Evolutionary conservation across 2,797 vertebrate genomes (phyloP).

Genomic region (Phalloptychus januarius): DNA sequence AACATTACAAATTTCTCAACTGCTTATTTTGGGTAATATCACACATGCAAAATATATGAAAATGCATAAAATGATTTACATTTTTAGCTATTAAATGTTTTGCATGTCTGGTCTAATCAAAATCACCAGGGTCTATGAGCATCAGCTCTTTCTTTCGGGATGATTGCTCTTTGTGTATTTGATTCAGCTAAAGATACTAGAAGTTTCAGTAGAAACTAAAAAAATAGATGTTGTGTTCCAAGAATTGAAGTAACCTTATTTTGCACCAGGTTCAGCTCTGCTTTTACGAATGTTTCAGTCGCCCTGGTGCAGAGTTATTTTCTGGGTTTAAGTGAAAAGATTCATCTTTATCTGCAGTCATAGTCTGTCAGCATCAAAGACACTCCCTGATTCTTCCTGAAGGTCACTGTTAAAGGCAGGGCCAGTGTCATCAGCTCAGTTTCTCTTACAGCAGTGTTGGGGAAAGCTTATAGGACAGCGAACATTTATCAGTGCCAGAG

Average conservation of each 20-base stretch:
- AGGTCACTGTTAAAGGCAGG: constrained; percentile 44
- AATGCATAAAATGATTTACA: background rate
- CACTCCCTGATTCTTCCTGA: constrained; percentile 44
- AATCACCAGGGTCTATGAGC: background rate
- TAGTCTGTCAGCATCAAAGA: constrained; percentile 43
- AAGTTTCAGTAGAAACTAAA: background rate
- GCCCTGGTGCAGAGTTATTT: constrained; percentile 14
- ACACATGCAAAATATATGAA: background rate
- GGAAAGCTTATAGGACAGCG: constrained; percentile 17
- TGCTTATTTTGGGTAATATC: no score
- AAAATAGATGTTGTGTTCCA: background rate
- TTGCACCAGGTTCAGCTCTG: constrained; percentile 3
- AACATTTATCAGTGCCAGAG: constrained; percentile 11
- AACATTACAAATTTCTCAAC: background rate
- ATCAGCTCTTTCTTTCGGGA: background rate
- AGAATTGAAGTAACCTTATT: background rate
- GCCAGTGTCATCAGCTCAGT: constrained; percentile 21
- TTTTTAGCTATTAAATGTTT: background rate
- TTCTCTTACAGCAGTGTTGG: constrained; percentile 38
- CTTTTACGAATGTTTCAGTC: constrained; percentile 29
- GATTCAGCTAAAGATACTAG: background rate
- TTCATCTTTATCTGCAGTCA: constrained; percentile 47
- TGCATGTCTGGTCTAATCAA: background rate
- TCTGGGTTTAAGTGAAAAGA: constrained; percentile 30
- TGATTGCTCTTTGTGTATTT: background rate